Conservation (phyloP, 2,888 invertebrate species). For the Pedicia rivosa region DNA sequence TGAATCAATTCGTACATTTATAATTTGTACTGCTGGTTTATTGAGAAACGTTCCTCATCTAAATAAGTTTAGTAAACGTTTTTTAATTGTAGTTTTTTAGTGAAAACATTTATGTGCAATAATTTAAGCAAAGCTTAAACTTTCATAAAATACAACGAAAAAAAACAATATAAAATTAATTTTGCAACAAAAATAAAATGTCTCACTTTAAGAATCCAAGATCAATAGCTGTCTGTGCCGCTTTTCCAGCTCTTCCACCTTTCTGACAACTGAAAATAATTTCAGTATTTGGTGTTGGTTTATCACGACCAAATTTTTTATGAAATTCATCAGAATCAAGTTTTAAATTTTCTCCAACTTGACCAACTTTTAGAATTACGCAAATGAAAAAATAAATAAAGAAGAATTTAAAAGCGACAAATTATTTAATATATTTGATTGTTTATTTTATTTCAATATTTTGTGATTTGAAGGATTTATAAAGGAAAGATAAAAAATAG, state of each 20-base stretch:
- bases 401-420: too few species aligned
- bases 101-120: neutral
- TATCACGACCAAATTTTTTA: slow-evolving; percentile 31
- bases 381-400: slow-evolving; percentile 1
- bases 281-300: slow-evolving; percentile 40
- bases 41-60: too few species aligned
- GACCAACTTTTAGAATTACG: too few species aligned
- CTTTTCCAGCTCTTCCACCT: slow-evolving; percentile 49
- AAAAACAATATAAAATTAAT: neutral
- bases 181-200: neutral
- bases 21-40: too few species aligned
- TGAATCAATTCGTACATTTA: too few species aligned
- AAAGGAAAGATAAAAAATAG: too few species aligned
- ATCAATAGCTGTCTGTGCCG: slow-evolving; percentile 34
- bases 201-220: slow-evolving; percentile 25
- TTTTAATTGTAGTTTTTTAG: too few species aligned
- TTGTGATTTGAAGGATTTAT: too few species aligned
- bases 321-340: slow-evolving; percentile 20
- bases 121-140: neutral
- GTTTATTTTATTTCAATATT: too few species aligned
- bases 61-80: too few species aligned
- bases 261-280: slow-evolving; percentile 54
- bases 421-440: too few species aligned
- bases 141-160: neutral
- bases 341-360: neutral